These are phyloP conservation scores for Rhynchomys soricoides DNA, from an alignment of 2,113 vertebrate genomes.

Conservation along the genomic window DNA sequence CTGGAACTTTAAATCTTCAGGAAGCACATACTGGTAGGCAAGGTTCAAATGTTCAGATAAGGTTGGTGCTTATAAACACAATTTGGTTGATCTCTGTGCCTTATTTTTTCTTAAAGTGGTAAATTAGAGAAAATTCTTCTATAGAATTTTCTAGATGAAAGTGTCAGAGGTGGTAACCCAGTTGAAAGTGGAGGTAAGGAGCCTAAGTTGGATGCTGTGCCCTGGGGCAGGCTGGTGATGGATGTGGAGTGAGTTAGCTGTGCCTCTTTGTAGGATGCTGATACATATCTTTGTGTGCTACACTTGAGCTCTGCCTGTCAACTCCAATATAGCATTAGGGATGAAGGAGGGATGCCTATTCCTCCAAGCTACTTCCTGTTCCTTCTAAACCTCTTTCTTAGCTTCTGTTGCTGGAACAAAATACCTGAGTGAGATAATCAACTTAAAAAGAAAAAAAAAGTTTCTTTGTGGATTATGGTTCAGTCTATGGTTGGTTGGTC, in stretches of 20 bases:
- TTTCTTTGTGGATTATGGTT: not conserved
- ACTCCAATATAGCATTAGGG: not conserved
- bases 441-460: not conserved
- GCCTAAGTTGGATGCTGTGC: not conserved
- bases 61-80: not conserved
- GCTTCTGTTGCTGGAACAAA: not conserved
- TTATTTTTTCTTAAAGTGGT: not conserved
- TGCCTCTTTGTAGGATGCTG: not conserved
- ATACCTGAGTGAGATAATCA: not conserved
- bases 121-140: not conserved
- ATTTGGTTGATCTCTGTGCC: not conserved
- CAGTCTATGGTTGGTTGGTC: not conserved
- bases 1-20: not conserved
- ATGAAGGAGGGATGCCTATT: not conserved
- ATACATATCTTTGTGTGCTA: not conserved
- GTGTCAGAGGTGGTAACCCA: not conserved
- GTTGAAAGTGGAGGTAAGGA: not conserved
- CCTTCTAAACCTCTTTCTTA: not conserved
- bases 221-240: not conserved
- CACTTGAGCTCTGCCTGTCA: not conserved
- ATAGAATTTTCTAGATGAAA: not conserved
- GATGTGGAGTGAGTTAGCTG: not conserved
- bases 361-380: not conserved
- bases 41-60: not conserved
- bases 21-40: not conserved